Base-by-base conservation (phyloP, 2,888 invertebrate genomes). In the Dasysyrphus tricinctus region DNA sequence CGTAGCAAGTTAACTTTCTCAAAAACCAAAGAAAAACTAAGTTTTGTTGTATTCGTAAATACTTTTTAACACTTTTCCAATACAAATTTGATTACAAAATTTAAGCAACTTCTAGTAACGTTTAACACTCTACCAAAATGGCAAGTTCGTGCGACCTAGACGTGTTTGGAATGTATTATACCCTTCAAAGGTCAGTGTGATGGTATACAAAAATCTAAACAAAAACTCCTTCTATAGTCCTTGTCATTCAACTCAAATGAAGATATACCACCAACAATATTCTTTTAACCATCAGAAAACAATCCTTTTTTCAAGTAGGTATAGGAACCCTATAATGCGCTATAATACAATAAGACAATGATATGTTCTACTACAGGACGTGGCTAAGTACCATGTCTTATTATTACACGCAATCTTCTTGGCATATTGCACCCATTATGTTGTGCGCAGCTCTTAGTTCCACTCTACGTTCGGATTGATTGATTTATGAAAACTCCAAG, bases 301-400 rank as follows among this genome's bases (percentile, higher is more conserved):
- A 54, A 54, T 54, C 32, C 54, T 54, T 54, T 54, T 29, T n/a
- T 16, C n/a, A 6, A 47, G 47, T 47, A 7, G 39, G 4, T 39
- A 39, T 3, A n/a, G n/a, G n/a, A n/a, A 24, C 24, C 42, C 42
- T 39, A 12, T 42, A 5, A 5, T 14, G 1, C 3, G 8, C 37
- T 12, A n/a, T 7, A 6, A 24, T 24, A 39, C 57, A n/a, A 57
- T 37, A 9, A 14, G 61, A 47, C n/a, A 29, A 54, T 19, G 14
- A 42, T 37, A 6, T 47, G 8, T 29, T 65, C 14, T 32, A 29
- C 14, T 14, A 65, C 76, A 76, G 80, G 67, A 84, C 84, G 84
- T 84, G 84, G 76, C 76, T 47, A 80, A 84, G 84, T 80, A 76
- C 67, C 80, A 80, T 56, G 70, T 70, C 79, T 75, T 75, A 75